These are phyloP conservation scores for Aspidapion aeneum DNA, from an alignment of 2,888 invertebrate species.

Conservation along the genomic window DNA sequence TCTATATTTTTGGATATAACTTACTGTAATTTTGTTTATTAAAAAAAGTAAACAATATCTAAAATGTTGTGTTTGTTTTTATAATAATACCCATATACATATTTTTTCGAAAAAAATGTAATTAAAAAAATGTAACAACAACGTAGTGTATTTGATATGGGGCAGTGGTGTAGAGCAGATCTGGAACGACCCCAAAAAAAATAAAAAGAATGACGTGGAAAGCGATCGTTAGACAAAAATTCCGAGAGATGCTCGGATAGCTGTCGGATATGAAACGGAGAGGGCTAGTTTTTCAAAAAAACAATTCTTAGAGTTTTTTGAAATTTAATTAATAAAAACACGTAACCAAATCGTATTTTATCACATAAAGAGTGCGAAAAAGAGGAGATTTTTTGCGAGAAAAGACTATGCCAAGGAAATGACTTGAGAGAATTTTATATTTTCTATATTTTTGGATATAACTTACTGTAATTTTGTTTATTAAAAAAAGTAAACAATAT, in stretches of 20 bases:
- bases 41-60: too few relatives aligned
- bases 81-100: too few relatives aligned
- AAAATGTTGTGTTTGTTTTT: too few relatives aligned
- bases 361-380: not conserved
- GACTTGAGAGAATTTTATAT: too few relatives aligned
- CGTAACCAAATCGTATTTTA: not conserved
- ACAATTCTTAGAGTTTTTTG: not conserved
- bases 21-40: too few relatives aligned
- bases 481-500: too few relatives aligned
- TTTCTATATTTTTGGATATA: too few relatives aligned
- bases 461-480: too few relatives aligned
- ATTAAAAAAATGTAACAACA: too few relatives aligned
- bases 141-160: constrained; percentile 63
- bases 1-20: too few relatives aligned
- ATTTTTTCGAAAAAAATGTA: too few relatives aligned
- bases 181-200: constrained; percentile 65
- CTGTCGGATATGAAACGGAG: not conserved
- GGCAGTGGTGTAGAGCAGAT: constrained; percentile 72
- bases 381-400: not conserved
- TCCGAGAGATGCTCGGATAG: not conserved
- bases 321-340: constrained; percentile 1
- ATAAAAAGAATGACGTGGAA: constrained; percentile 7
- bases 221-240: not conserved
- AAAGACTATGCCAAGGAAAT: not conserved
- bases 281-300: not conserved